Evolutionary conservation across 2,113 vertebrate genomes (phyloP).

Genomic region (Macheiramphus alcinus): DNA sequence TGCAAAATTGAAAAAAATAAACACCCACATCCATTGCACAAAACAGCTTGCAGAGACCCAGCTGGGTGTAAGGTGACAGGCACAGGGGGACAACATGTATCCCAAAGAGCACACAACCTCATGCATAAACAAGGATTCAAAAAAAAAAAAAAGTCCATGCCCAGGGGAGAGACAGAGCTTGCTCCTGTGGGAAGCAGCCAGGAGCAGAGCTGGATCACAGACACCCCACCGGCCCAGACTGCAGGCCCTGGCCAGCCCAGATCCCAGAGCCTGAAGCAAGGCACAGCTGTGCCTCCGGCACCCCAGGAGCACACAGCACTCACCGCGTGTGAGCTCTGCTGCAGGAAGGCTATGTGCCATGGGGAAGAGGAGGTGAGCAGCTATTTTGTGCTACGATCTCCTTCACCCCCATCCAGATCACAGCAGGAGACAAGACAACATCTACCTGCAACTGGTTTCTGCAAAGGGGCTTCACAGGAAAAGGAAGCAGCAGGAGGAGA

Average conservation of each 20-base stretch:
- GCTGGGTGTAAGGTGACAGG: neutral
- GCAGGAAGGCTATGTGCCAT: accelerated
- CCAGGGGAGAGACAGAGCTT: neutral
- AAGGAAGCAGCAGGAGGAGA: neutral
- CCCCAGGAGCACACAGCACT: accelerated
- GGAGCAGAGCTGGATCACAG: neutral
- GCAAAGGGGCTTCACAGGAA: neutral
- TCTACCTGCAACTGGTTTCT: neutral
- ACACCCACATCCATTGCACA: neutral
- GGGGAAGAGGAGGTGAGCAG: neutral
- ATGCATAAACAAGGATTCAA: neutral
- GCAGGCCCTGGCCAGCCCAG: neutral
- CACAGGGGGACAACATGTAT: neutral
- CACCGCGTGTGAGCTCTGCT: accelerated
- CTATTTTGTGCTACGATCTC: accelerated
- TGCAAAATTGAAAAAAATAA: neutral
- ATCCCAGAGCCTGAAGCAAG: neutral
- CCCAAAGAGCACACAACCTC: neutral
- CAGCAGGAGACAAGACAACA: neutral
- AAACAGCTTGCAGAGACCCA: neutral
- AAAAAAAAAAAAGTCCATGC: no score
- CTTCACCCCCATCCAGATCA: accelerated
- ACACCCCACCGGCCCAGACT: neutral
- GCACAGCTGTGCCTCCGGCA: neutral
- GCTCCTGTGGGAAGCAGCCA: neutral